These are phyloP conservation scores for Eudorcas thomsonii DNA, from an alignment of 2,113 vertebrate species.

Conservation along the genomic window DNA sequence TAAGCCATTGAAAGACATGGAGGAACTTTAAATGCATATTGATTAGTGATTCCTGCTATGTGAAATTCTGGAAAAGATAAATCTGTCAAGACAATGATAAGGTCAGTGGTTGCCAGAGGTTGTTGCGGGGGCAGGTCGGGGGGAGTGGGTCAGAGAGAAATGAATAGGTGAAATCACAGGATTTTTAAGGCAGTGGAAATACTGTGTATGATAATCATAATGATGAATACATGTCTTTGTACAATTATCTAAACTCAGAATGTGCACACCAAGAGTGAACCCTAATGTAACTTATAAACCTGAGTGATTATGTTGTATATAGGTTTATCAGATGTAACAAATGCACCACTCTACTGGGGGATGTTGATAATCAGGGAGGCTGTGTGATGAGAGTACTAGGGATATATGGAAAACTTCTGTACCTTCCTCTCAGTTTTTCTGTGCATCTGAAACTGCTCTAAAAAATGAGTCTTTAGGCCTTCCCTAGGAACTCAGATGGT, in stretches of 20 bases:
- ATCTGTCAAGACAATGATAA: background rate
- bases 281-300: background rate
- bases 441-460: background rate
- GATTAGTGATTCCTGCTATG: background rate
- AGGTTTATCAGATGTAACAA: background rate
- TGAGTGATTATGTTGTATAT: background rate
- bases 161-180: background rate
- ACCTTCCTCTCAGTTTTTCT: background rate
- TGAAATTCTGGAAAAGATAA: background rate
- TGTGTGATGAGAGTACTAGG: background rate
- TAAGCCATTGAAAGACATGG: background rate
- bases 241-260: background rate
- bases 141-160: background rate
- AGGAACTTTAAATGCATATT: background rate
- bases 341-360: background rate
- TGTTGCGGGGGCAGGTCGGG: rapidly evolving
- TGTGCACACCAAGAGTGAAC: background rate
- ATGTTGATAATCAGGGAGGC: background rate
- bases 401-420: background rate
- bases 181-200: background rate
- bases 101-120: background rate
- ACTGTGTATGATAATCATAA: background rate
- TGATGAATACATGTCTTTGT: background rate
- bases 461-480: background rate
- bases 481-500: background rate